A percentile compares a stretch with the other conserved stretches of the same genome.
Evolutionary conservation across 2,888 invertebrate genomes (phyloP).

Genomic region (Pseudoips prasinana): DNA sequence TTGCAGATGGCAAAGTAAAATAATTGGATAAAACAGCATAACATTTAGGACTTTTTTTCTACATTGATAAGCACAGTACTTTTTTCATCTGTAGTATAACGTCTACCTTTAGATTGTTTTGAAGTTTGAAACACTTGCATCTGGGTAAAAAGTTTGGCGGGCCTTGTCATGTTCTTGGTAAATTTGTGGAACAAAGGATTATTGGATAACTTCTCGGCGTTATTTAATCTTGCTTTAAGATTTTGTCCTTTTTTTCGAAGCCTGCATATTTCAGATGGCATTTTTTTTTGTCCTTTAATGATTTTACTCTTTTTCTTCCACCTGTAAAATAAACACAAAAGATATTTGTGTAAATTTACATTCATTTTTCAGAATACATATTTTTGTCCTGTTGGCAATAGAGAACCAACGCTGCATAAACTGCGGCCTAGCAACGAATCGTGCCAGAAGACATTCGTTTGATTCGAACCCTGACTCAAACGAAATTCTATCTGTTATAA

Average conservation of each 20-base stretch:
- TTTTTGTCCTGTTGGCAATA: too few relatives aligned
- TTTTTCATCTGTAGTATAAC: constrained; percentile 1
- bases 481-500: too few relatives aligned
- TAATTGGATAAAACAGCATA: too few relatives aligned
- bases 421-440: too few relatives aligned
- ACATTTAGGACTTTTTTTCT: constrained; percentile 3
- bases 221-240: neutral
- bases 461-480: too few relatives aligned
- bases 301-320: too few relatives aligned
- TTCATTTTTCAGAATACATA: too few relatives aligned
- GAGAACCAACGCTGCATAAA: too few relatives aligned
- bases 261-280: constrained; percentile 3
- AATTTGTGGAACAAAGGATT: neutral
- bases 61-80: neutral
- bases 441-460: too few relatives aligned
- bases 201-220: neutral
- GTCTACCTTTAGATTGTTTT: constrained; percentile 3
- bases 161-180: neutral
- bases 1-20: constrained; percentile 1
- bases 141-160: constrained; percentile 1
- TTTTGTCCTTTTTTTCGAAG: constrained; percentile 1
- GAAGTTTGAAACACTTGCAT: neutral
- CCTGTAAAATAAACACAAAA: too few relatives aligned
- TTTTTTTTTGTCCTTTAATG: too few relatives aligned
- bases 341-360: too few relatives aligned